These are phyloP conservation scores for Choristoneura rosaceana DNA, from an alignment of 2,888 invertebrate species.

Conservation along the genomic window DNA sequence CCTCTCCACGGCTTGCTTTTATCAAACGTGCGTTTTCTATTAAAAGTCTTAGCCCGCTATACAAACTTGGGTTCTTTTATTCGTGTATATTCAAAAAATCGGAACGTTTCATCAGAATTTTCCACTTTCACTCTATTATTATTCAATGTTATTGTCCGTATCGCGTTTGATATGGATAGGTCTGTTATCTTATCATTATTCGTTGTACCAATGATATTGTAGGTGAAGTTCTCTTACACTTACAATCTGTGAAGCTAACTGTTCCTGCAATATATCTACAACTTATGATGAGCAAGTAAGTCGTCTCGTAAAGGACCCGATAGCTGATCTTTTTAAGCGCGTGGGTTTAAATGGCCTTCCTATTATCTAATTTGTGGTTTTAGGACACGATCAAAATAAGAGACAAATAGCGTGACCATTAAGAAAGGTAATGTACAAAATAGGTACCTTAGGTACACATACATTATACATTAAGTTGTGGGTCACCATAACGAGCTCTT, in stretches of 20 bases:
- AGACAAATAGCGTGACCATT: slow-evolving; percentile 1
- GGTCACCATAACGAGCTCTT: slow-evolving; percentile 2
- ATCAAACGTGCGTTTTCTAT: neutral
- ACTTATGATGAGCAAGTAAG: neutral
- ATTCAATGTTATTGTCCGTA: slow-evolving; percentile 15
- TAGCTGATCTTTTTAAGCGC: neutral
- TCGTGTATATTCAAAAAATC: neutral
- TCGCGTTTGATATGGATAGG: slow-evolving; percentile 14
- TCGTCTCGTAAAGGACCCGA: neutral
- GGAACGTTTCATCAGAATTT: slow-evolving; percentile 12
- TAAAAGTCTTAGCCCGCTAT: neutral
- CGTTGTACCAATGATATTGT: slow-evolving; percentile 22
- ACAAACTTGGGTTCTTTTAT: neutral
- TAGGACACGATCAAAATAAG: slow-evolving; percentile 1
- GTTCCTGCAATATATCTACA: neutral
- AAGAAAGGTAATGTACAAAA: neutral
- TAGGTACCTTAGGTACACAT: too few species aligned
- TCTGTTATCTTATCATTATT: slow-evolving; percentile 31
- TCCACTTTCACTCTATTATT: slow-evolving; percentile 23
- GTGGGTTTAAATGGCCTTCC: slow-evolving; percentile 16
- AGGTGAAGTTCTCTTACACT: slow-evolving; percentile 7
- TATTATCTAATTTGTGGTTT: slow-evolving; percentile 26
- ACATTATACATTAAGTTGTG: neutral
- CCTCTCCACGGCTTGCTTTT: slow-evolving; percentile 13
- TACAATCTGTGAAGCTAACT: neutral